Evolutionary conservation across 2,797 vertebrate species (phyloP), one percentile per base, ranked within the genome.

Genomic region (Gobio occitaniae): DNA sequence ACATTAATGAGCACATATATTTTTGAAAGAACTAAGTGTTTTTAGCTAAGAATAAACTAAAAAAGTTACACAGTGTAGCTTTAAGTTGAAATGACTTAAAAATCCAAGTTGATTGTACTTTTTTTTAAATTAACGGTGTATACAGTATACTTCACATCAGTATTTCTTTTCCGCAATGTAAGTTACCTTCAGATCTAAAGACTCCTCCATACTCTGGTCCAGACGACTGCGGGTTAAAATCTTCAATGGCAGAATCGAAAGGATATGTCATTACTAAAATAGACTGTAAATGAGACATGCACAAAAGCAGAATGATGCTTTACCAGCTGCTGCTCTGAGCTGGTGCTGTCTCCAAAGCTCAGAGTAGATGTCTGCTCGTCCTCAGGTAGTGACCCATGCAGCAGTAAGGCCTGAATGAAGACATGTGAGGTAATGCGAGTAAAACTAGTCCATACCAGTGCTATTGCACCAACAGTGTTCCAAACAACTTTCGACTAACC

Each of bases 171-270:
- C 3, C 44, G 19, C 9, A 13, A 4, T 59, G 16, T 16, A 87
- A 87, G 86, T 93, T 93, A 99, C 98, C 97, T 99, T 99, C 78
- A 99, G 93, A 91, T 98, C 97, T 93, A 98, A 96, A 88, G 97
- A 96, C 91, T 99, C 97, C 87, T 97, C 97, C 94, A 96, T 91
- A 71, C 97, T 99, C 95, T 99, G 97, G 94, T 99, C 98, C 91
- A 99, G 95, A 5, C 97, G 97, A 93, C 97, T 97, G 83, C 96
- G 96, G 91, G 97, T 96, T 90, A 99, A 94, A 90, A 99, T 94
- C 98, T 99, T 93, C 89, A 93, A 79, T 90, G 87, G 78, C 69
- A 88, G 89, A 89, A 83, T 41, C 54, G 54, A 59, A 48, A 29
- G 29, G 25, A 41, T 56, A 29, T 71, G 52, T 79, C 36, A 50